A percentile compares a stretch with the other conserved stretches of the same genome.
These are phyloP conservation scores for Lophura nycthemera DNA, from an alignment of 2,113 vertebrate species.

Conservation along the genomic window DNA sequence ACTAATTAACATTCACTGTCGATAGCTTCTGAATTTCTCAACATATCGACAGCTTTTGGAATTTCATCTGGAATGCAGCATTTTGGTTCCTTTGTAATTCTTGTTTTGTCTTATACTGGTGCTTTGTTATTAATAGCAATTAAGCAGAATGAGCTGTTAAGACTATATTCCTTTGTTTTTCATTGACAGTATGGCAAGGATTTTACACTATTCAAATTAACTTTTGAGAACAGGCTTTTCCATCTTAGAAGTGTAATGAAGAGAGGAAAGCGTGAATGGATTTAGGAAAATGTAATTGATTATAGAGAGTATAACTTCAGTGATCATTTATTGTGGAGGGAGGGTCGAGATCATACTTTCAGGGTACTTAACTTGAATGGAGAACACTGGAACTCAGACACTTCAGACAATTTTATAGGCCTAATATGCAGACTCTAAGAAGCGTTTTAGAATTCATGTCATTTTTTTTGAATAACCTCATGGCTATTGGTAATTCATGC, in stretches of 20 bases:
- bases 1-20: neutral
- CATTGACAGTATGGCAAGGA: neutral
- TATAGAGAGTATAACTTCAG: neutral
- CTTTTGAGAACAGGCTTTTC: neutral
- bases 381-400: neutral
- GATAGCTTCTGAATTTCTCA: neutral
- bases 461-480: neutral
- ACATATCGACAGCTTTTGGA: neutral
- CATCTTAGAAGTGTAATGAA: neutral
- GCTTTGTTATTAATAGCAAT: neutral
- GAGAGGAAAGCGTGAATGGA: neutral
- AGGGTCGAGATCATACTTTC: neutral
- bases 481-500: neutral
- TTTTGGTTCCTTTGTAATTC: neutral
- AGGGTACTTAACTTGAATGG: neutral
- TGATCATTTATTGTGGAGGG: neutral
- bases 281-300: neutral
- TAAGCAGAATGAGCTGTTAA: neutral
- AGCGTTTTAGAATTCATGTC: neutral
- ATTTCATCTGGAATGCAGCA: neutral
- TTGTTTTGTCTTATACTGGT: neutral
- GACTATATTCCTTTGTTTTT: neutral
- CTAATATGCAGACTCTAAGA: neutral
- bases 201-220: neutral
- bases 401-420: neutral